Evolutionary conservation across 2,113 vertebrate species (phyloP).

Genomic region (Bagarius yarrelli): DNA sequence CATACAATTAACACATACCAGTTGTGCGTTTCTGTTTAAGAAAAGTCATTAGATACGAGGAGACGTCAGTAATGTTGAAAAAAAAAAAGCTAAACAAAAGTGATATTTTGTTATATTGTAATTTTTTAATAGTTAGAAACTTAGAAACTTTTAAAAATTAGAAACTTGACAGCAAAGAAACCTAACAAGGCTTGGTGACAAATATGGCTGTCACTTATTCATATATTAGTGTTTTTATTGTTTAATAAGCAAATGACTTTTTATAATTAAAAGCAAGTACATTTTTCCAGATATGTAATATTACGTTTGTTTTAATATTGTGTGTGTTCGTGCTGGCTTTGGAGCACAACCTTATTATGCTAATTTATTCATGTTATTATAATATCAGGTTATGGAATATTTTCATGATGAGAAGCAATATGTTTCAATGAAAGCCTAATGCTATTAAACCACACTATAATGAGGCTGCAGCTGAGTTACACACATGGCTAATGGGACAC

Average conservation of each 20-base stretch:
- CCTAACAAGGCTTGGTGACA: not conserved
- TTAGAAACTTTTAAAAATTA: too few species aligned
- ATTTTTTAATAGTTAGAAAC: too few species aligned
- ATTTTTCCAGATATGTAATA: not conserved
- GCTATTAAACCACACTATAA: constrained; percentile 1
- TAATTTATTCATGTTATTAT: not conserved
- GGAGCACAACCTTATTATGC: not conserved
- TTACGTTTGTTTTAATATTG: not conserved
- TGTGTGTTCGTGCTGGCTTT: not conserved
- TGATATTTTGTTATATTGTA: too few species aligned
- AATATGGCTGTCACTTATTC: not conserved
- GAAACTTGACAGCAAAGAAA: too few species aligned
- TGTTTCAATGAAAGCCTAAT: not conserved
- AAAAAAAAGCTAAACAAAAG: too few species aligned
- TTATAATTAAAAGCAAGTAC: not conserved
- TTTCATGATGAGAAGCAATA: not conserved
- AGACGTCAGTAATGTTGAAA: too few species aligned
- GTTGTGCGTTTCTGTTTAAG: too few species aligned
- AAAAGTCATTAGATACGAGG: too few species aligned
- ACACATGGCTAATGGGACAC: not conserved
- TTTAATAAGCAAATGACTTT: not conserved
- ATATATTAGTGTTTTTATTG: not conserved
- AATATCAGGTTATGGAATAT: not conserved
- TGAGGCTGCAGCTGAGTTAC: not conserved
- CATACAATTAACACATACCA: too few species aligned